Conservation (phyloP, 2,888 invertebrate genomes). For the Sphecodes monilicornis region DNA sequence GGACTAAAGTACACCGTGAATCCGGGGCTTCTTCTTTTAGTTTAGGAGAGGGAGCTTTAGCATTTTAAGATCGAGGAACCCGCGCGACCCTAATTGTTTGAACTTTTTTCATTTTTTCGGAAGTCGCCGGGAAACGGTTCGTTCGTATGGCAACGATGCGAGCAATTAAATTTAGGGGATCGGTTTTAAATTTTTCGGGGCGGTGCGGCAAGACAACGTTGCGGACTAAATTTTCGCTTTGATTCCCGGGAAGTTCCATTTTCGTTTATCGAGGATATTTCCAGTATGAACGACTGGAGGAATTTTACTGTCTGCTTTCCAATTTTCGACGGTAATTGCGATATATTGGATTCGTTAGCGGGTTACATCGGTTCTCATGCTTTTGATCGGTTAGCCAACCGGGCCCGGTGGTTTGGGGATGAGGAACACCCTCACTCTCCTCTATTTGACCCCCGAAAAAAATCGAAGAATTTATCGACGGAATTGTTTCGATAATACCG, state of each 20-base stretch:
- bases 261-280: conserved; percentile 19
- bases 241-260: neutral
- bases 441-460: neutral
- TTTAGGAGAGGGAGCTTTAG: neutral
- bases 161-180: neutral
- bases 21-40: conserved; percentile 41
- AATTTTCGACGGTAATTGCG: conserved; percentile 6
- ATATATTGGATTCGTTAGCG: conserved; percentile 20
- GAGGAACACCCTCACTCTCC: neutral
- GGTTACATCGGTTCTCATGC: conserved; percentile 3
- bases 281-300: conserved; percentile 1
- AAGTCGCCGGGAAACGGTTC: neutral
- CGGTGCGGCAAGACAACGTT: neutral
- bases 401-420: neutral
- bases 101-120: neutral
- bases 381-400: neutral
- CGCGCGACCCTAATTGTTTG: neutral
- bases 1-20: conserved; percentile 61
- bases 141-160: neutral
- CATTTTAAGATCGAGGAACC: neutral
- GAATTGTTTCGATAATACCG: conserved; percentile 30
- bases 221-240: conserved; percentile 5
- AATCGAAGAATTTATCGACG: conserved; percentile 25
- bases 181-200: neutral
- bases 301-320: conserved; percentile 20